phyloP scores from a whole-genome alignment of 2,113 vertebrate genomes.

The Oceanites oceanicus region DNA sequence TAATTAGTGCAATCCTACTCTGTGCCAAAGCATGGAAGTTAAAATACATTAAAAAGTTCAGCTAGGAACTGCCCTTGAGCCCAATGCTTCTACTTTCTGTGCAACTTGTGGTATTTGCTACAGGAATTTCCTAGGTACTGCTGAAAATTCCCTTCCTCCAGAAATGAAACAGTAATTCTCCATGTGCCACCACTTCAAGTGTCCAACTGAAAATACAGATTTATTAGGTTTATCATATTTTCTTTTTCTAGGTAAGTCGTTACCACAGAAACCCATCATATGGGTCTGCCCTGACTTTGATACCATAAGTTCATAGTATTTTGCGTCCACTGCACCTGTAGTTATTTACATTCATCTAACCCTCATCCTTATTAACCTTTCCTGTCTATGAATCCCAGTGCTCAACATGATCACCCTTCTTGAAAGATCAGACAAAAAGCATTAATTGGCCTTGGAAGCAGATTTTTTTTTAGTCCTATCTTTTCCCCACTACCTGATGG shows the following conservation, averaged over 20 bases:
- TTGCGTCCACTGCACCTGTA: neutral
- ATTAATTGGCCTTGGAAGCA: neutral
- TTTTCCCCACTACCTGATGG: neutral
- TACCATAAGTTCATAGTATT: neutral
- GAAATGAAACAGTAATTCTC: neutral
- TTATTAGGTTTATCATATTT: neutral
- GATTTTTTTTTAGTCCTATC: neutral
- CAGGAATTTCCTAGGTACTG: neutral
- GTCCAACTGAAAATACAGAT: neutral
- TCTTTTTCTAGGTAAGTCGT: neutral
- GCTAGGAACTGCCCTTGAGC: neutral
- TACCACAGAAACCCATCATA: neutral
- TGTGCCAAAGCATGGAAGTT: neutral
- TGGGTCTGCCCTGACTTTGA: neutral
- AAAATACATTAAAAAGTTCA: neutral
- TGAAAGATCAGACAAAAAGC: neutral
- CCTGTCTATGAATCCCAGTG: neutral
- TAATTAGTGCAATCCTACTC: neutral
- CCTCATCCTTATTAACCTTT: neutral
- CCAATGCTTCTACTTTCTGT: neutral
- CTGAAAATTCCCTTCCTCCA: neutral
- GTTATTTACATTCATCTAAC: neutral
- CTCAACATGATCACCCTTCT: neutral
- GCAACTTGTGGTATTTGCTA: neutral
- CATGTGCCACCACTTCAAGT: neutral